Conservation (phyloP, 2,113 vertebrate genomes). For the Gymnobelideus leadbeateri region DNA sequence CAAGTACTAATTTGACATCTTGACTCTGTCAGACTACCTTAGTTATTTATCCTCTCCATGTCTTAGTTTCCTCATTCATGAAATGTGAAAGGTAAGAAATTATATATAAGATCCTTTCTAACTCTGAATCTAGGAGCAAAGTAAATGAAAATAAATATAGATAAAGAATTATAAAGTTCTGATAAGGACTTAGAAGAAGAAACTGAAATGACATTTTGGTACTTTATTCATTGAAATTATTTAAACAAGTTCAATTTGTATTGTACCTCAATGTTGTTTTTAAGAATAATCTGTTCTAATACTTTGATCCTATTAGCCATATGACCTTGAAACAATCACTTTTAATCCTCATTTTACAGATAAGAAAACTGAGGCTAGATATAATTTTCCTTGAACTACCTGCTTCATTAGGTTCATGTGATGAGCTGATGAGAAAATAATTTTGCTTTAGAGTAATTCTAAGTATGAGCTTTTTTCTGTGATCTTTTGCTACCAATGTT, state of each 20-base stretch:
- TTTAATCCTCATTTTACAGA: neutral
- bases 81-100: too few species aligned
- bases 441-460: neutral
- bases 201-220: too few species aligned
- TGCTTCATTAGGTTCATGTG: neutral
- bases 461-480: neutral
- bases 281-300: neutral
- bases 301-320: neutral
- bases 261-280: neutral
- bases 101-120: too few species aligned
- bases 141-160: too few species aligned
- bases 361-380: neutral
- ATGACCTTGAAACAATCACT: neutral
- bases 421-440: neutral
- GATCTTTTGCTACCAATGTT: neutral
- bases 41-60: too few species aligned
- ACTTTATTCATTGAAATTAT: too few species aligned
- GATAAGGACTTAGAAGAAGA: too few species aligned
- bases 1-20: too few species aligned
- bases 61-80: too few species aligned
- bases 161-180: too few species aligned
- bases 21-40: too few species aligned
- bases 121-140: too few species aligned
- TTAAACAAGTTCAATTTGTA: neutral
- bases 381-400: neutral